phyloP scores from a whole-genome alignment of 2,888 invertebrate genomes.

The Pandemis corylana region DNA sequence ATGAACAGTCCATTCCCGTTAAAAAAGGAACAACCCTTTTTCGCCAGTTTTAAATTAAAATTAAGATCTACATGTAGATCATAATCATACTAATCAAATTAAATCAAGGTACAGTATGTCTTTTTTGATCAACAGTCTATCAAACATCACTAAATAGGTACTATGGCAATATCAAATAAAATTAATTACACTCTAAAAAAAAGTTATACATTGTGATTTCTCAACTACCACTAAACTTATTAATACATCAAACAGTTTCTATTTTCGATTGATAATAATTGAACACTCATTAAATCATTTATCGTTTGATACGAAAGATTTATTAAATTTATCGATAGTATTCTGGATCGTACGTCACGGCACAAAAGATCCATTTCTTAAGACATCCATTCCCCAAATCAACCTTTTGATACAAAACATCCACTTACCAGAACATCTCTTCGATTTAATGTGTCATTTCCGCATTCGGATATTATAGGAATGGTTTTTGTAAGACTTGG shows the following conservation, averaged over 20 bases:
- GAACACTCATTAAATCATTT: constrained; percentile 4
- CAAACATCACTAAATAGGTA: constrained; percentile 13
- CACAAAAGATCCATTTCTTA: not conserved
- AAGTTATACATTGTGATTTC: constrained; percentile 2
- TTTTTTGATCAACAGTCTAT: constrained; percentile 33
- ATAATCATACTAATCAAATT: not conserved
- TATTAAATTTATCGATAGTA: not conserved
- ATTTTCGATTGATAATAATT: constrained; percentile 9
- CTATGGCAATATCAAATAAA: constrained; percentile 16
- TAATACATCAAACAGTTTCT: not conserved
- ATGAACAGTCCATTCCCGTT: too few relatives aligned
- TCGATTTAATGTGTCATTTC: too few relatives aligned
- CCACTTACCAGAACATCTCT: not conserved
- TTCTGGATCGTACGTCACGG: not conserved
- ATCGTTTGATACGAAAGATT: not conserved
- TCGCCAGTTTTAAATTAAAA: not conserved
- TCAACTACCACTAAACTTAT: not conserved
- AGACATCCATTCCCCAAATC: not conserved
- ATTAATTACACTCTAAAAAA: not conserved
- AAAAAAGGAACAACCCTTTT: not conserved
- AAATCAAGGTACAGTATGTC: constrained; percentile 19
- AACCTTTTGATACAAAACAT: not conserved
- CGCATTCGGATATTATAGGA: not conserved
- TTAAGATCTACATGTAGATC: too few relatives aligned
- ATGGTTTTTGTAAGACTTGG: not conserved